Percentiles rank a stretch among this genome's conserved stretches.
phyloP scores from a whole-genome alignment of 2,113 vertebrate species.

The Chlorodrepanis virens region DNA sequence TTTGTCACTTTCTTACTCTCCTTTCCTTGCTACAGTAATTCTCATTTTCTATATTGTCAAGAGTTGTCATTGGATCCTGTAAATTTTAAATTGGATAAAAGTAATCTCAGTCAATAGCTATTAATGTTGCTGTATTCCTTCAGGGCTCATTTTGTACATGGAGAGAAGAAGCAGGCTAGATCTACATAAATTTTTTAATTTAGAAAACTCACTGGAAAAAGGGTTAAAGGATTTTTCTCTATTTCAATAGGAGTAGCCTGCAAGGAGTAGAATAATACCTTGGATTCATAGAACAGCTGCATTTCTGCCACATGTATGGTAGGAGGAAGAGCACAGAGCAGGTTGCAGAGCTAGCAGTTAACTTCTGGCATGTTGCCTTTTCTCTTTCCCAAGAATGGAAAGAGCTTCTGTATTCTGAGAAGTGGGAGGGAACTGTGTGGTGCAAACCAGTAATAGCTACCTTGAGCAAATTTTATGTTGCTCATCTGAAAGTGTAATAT shows the following conservation, averaged over 20 bases:
- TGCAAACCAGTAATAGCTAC: background rate
- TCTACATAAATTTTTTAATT: background rate
- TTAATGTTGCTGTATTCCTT: background rate
- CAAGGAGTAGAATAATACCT: background rate
- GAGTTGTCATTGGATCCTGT: background rate
- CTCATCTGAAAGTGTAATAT: background rate
- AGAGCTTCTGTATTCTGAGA: background rate
- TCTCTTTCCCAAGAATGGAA: background rate
- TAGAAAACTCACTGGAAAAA: background rate
- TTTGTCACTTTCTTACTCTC: background rate
- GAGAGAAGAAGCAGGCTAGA: background rate
- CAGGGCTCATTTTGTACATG: background rate
- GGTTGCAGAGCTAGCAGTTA: background rate
- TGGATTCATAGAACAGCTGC: background rate
- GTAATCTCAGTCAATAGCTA: background rate
- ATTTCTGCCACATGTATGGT: background rate
- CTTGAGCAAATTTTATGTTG: background rate
- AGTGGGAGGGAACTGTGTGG: background rate
- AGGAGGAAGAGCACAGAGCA: background rate
- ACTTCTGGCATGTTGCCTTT: background rate
- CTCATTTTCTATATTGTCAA: background rate
- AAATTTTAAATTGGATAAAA: background rate
- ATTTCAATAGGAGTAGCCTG: background rate
- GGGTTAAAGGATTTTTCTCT: background rate
- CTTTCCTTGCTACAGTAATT: background rate